These are phyloP conservation scores for Eupleurogrammus muticus DNA, from an alignment of 2,797 vertebrate genomes.

Conservation along the genomic window DNA sequence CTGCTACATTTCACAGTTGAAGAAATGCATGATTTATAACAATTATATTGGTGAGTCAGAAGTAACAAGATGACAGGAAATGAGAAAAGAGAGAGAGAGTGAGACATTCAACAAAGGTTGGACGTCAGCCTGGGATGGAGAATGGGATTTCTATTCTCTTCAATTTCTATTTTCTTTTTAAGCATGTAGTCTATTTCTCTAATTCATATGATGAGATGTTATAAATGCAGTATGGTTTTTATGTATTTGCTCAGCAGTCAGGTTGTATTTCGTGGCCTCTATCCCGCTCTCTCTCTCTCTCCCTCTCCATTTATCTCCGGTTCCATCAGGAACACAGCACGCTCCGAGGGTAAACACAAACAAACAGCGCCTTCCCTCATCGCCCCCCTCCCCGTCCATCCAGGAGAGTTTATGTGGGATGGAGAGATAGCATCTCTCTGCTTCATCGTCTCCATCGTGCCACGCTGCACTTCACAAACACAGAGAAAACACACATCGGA, in stretches of 20 bases:
- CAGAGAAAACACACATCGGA: slow-evolving; percentile 75
- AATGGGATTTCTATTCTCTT: too few species aligned
- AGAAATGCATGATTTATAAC: not conserved
- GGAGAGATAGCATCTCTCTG: slow-evolving; percentile 75
- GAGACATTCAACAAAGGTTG: too few species aligned
- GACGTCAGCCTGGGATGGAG: too few species aligned
- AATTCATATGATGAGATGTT: not conserved
- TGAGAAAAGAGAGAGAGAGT: too few species aligned
- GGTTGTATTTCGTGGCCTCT: slow-evolving; percentile 18
- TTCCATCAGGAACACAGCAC: slow-evolving; percentile 74
- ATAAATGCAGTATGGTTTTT: not conserved
- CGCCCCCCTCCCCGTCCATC: slow-evolving; percentile 44
- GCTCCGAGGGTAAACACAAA: slow-evolving; percentile 79
- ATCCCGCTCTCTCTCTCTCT: slow-evolving; percentile 13
- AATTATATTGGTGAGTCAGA: too few species aligned
- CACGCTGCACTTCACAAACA: slow-evolving; percentile 77
- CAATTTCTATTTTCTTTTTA: not conserved
- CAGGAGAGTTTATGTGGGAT: slow-evolving; percentile 80
- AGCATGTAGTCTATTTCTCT: too few species aligned
- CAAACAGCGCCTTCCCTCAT: slow-evolving; percentile 67
- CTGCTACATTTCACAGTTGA: not conserved
- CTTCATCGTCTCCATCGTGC: slow-evolving; percentile 75
- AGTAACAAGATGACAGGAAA: too few species aligned
- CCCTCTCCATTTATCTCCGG: slow-evolving; percentile 55
- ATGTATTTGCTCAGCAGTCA: slow-evolving; percentile 22